Percentiles rank a stretch among this genome's conserved stretches.
Conservation (phyloP, 2,113 vertebrate genomes). For the Setophaga kirtlandii region DNA sequence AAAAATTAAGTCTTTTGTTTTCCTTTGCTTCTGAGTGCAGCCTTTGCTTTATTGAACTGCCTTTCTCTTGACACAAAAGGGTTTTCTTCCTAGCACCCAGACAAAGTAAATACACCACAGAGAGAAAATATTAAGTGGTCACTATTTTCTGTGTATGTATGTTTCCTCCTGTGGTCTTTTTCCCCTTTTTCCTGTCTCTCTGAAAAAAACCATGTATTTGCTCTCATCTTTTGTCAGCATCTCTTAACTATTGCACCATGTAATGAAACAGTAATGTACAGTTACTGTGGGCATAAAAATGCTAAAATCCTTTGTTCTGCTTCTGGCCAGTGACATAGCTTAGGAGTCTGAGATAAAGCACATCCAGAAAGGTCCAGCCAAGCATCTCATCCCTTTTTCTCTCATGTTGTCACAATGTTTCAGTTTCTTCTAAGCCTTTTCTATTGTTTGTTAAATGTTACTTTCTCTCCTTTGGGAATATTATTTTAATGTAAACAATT, state of each 20-base stretch:
- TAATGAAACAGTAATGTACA: neutral
- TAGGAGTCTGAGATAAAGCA: neutral
- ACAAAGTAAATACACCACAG: neutral
- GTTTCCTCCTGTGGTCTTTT: neutral
- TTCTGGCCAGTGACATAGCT: neutral
- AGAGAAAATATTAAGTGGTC: neutral
- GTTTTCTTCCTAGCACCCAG: neutral
- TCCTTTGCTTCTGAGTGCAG: neutral
- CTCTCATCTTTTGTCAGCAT: neutral
- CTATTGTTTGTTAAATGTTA: neutral
- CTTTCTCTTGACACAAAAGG: neutral
- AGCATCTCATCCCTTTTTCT: slow-evolving; percentile 2
- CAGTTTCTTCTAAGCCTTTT: neutral
- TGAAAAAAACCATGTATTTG: neutral
- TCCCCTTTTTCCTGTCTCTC: neutral
- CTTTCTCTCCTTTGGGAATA: neutral
- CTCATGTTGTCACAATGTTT: neutral
- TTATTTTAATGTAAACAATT: neutral
- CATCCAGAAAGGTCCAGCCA: neutral
- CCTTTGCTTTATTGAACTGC: neutral
- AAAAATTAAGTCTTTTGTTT: neutral
- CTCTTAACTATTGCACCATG: neutral
- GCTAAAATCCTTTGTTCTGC: neutral
- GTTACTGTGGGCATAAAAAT: neutral
- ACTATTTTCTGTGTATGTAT: neutral